These are phyloP conservation scores for Pilophorus perplexus DNA, from an alignment of 2,888 invertebrate species.

Conservation along the genomic window DNA sequence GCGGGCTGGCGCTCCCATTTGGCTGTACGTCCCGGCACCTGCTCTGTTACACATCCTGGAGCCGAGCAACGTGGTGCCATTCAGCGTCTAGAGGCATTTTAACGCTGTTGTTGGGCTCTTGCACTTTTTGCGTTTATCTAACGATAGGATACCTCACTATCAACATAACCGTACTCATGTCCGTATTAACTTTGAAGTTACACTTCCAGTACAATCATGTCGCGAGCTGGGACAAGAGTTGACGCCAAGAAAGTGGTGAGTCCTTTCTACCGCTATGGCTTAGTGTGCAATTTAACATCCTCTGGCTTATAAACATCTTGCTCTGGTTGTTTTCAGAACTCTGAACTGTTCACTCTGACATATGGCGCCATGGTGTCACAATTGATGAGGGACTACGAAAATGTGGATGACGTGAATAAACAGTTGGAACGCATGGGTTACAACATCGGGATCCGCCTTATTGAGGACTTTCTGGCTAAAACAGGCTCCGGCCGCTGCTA, in stretches of 20 bases:
- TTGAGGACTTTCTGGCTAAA: conserved; percentile 95
- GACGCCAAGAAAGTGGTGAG: conserved; percentile 77
- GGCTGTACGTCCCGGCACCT: too few relatives aligned
- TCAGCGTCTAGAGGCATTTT: too few relatives aligned
- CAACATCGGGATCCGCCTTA: conserved; percentile 95
- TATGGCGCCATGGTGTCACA: conserved; percentile 98
- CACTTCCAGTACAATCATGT: conserved; percentile 56
- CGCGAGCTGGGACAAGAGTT: conserved; percentile 66
- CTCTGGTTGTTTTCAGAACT: conserved; percentile 80
- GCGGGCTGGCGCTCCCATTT: too few relatives aligned
- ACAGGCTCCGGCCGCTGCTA: conserved; percentile 85
- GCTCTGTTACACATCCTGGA: too few relatives aligned
- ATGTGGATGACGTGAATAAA: conserved; percentile 95
- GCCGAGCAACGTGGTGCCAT: too few relatives aligned
- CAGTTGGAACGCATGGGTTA: conserved; percentile 94
- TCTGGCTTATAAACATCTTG: neutral
- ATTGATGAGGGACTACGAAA: conserved; percentile 93
- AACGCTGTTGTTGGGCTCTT: too few relatives aligned
- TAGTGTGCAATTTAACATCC: neutral
- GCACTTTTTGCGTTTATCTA: too few relatives aligned
- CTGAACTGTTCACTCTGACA: conserved; percentile 93
- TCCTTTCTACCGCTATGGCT: neutral
- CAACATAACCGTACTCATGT: too few relatives aligned
- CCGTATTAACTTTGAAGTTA: too few relatives aligned
- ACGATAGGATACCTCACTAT: too few relatives aligned